These are phyloP conservation scores for Heterochromis multidens DNA, from an alignment of 2,113 vertebrate genomes.

Conservation along the genomic window DNA sequence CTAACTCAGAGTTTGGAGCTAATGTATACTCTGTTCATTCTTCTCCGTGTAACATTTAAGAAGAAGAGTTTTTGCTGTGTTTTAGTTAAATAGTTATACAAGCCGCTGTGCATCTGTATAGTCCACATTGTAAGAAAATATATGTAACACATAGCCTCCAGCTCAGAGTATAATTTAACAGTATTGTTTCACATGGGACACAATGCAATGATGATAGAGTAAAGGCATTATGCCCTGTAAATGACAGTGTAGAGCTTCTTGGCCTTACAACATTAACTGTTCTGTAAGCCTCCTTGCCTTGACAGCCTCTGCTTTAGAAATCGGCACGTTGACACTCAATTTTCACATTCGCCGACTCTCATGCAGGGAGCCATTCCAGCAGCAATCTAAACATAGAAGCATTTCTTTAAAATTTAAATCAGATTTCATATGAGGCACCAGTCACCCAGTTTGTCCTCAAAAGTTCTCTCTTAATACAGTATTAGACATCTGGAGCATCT, in stretches of 20 bases:
- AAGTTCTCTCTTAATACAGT: slow-evolving; percentile 21
- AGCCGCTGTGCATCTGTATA: slow-evolving; percentile 53
- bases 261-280: slow-evolving; percentile 51
- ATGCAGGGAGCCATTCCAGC: slow-evolving; percentile 10
- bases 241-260: slow-evolving; percentile 31
- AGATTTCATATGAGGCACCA: neutral
- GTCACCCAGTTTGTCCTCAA: neutral
- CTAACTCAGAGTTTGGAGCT: slow-evolving; percentile 62
- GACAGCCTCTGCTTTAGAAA: slow-evolving; percentile 43
- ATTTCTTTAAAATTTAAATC: neutral
- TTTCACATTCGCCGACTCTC: slow-evolving; percentile 4
- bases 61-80: slow-evolving; percentile 36
- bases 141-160: slow-evolving; percentile 31
- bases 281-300: slow-evolving; percentile 58
- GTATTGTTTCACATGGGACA: slow-evolving; percentile 59
- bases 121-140: slow-evolving; percentile 26
- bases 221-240: slow-evolving; percentile 33
- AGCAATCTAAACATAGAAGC: neutral
- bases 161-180: slow-evolving; percentile 50
- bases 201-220: slow-evolving; percentile 59
- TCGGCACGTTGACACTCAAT: neutral
- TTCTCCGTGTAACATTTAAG: slow-evolving; percentile 25
- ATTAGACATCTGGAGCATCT: neutral
- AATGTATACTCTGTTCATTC: slow-evolving; percentile 38
- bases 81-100: slow-evolving; percentile 20